Conservation (phyloP, 2,797 vertebrate genomes). For the Lacerta agilis region DNA sequence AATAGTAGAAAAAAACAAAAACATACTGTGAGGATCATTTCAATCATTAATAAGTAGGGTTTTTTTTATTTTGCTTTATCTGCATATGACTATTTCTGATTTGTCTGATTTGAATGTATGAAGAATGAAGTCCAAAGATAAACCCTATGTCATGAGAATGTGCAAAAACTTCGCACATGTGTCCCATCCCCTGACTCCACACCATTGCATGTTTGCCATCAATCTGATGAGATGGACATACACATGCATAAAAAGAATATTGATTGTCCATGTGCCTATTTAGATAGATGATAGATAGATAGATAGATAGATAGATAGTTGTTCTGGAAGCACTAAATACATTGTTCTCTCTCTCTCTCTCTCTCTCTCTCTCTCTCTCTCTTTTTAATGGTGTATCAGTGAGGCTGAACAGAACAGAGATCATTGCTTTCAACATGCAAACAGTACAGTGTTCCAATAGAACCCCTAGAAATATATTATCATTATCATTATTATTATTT, state of each 20-base stretch:
- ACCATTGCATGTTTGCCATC: no score
- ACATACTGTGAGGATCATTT: slow-evolving; percentile 29
- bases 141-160: neutral
- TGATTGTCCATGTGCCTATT: neutral
- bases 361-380: no score
- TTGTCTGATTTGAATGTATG: neutral
- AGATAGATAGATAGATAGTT: no score
- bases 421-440: neutral
- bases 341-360: neutral
- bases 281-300: neutral
- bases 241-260: neutral
- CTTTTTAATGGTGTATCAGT: neutral
- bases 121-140: neutral
- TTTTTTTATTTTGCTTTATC: slow-evolving; percentile 39
- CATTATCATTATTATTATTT: no score
- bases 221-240: neutral
- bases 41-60: slow-evolving; percentile 18
- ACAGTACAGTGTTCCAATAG: neutral
- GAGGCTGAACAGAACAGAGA: neutral
- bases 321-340: neutral
- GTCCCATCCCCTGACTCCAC: neutral
- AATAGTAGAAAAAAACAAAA: slow-evolving; percentile 25
- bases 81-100: neutral
- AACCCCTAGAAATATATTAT: neutral
- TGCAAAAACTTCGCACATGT: neutral